These are phyloP conservation scores for Conopomorpha cramerella DNA, from an alignment of 1,140 invertebrate genomes.

Conservation along the genomic window DNA sequence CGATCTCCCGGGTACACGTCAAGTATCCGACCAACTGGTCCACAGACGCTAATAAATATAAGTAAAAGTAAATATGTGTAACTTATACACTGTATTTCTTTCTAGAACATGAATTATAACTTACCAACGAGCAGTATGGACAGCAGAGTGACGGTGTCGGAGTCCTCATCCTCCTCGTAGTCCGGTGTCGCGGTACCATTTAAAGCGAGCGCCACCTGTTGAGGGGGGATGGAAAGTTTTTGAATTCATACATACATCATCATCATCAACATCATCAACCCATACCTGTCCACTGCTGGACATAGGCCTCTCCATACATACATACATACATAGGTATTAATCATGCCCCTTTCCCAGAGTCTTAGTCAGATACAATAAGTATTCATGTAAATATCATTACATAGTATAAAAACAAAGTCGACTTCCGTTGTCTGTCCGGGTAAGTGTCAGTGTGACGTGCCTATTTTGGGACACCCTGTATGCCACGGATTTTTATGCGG, in stretches of 20 bases:
- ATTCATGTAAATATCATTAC: too few species aligned
- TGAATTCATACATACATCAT: background rate
- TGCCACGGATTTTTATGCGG: too few species aligned
- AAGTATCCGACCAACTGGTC: too few species aligned
- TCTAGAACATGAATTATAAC: conserved; percentile 30
- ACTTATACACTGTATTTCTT: background rate
- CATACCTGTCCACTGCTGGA: too few species aligned
- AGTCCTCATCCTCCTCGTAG: conserved; percentile 67
- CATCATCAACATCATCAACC: background rate
- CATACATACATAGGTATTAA: too few species aligned
- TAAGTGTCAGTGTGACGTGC: too few species aligned
- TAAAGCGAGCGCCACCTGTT: conserved; percentile 25
- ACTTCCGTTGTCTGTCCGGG: too few species aligned
- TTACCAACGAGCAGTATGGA: conserved; percentile 76
- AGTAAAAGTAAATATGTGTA: background rate
- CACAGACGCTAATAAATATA: conserved; percentile 2
- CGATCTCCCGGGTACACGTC: too few species aligned
- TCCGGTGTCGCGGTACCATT: conserved; percentile 49
- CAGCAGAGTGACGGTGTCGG: conserved; percentile 70
- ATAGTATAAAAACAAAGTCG: too few species aligned
- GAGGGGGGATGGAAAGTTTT: conserved; percentile 9
- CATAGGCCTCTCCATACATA: background rate
- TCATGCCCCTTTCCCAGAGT: too few species aligned
- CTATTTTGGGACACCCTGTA: too few species aligned
- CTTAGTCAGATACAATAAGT: too few species aligned